Evolutionary conservation across 2,797 vertebrate genomes (phyloP), one percentile per base, ranked within the genome.

Genomic region (Odontamblyopus rebecca): DNA sequence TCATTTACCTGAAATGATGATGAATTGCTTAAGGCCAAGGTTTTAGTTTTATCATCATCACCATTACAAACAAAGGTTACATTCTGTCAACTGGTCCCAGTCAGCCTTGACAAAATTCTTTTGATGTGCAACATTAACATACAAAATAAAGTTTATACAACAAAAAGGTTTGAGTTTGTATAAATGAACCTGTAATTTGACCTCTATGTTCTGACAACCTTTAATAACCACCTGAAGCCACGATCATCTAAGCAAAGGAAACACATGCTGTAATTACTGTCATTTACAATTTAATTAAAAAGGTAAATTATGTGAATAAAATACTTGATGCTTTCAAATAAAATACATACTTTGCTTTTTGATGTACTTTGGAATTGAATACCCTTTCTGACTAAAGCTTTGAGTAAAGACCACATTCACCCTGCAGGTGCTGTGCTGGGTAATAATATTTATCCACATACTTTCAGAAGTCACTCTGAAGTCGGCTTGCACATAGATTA

Each of bases 281-380:
- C 72, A 83, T 79, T 38, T 68, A 66, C 26, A 71, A 38, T 73
- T 80, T n/a, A 60, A 76, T 35, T 67, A 64, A 73, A 85, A 85
- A 84, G 80, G 57, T 68, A 61, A 60, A 62, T 74, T 67, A 78
- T 68, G 59, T 65, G 23, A 54, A 64, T 73, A 62, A 72, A 69
- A 62, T 41, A 44, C 68, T 26, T 59, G 13, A 76, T 74, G 68
- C n/a, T 26, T 57, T 57, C 18, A 63, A 73, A 26, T 62, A 68
- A 57, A 61, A 26, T 19, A 32, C 29, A 65, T 23, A 38, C 27
- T 29, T 30, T 23, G 63, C 35, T 68, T 32, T 57, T 71, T 2
- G 61, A n/a, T 67, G 16, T 23, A 44, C 54, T 86, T 82, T 88
- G 84, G 79, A 88, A 87, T 64, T 77, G 5, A 79, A 84, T 64